These are phyloP conservation scores for Ephydatia muelleri DNA, from an alignment of 37 sponge, comb jelly and placozoan species.

Conservation along the genomic window DNA sequence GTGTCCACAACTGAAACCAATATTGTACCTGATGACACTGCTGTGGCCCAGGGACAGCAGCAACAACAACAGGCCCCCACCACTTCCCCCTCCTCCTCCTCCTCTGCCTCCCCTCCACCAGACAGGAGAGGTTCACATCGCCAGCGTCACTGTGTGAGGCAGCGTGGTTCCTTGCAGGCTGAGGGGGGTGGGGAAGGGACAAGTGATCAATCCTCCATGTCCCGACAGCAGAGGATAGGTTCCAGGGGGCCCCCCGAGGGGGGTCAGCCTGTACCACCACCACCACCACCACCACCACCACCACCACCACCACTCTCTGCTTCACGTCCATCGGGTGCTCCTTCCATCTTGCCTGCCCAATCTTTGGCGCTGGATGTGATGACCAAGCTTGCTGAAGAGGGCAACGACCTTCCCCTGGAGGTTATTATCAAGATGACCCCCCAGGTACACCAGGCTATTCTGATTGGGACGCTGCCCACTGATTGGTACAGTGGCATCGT, in stretches of 20 bases:
- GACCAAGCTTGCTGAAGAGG: slow-evolving; percentile 13
- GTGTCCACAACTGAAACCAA: too few species aligned
- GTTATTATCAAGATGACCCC: slow-evolving; percentile 37
- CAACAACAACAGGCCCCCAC: not conserved
- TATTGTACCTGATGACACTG: too few species aligned
- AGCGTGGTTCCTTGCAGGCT: too few species aligned
- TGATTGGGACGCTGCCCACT: slow-evolving; percentile 5
- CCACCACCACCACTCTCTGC: too few species aligned
- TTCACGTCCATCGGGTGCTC: too few species aligned
- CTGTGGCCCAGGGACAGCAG: not conserved
- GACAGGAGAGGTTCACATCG: not conserved
- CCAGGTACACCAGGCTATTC: slow-evolving; percentile 40
- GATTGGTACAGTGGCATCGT: slow-evolving; percentile 10
- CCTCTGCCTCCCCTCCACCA: not conserved
- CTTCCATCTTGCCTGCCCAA: too few species aligned
- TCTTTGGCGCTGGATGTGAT: not conserved
- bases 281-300: too few species aligned
- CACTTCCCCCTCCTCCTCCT: not conserved
- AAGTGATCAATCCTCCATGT: not conserved
- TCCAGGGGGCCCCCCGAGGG: too few species aligned
- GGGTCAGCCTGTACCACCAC: too few species aligned
- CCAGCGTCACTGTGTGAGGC: not conserved
- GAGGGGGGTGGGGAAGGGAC: too few species aligned
- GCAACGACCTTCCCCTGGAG: slow-evolving; percentile 9
- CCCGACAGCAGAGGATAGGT: too few species aligned